Conservation (phyloP, 2,888 invertebrate species). For the Tuta absoluta region DNA sequence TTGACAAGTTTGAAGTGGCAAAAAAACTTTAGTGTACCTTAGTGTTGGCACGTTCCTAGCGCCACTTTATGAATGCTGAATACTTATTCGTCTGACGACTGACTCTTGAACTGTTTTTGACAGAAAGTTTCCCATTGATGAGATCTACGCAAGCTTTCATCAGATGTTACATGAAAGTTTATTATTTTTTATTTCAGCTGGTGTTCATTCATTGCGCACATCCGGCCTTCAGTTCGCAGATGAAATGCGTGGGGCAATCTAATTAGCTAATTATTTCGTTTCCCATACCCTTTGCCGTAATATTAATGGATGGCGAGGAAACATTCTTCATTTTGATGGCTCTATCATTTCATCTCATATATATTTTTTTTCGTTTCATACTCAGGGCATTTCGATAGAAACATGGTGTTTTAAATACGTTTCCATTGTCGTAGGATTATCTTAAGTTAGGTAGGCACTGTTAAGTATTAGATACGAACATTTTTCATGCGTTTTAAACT, state of each 20-base stretch:
- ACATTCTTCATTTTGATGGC: conserved; percentile 8
- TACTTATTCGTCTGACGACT: neutral
- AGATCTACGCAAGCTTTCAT: neutral
- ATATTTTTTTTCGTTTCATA: too few relatives aligned
- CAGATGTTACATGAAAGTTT: neutral
- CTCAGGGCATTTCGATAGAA: too few relatives aligned
- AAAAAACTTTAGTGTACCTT: too few relatives aligned
- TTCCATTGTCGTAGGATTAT: too few relatives aligned
- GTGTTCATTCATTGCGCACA: conserved; percentile 65
- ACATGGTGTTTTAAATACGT: too few relatives aligned
- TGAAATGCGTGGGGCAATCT: conserved; percentile 62
- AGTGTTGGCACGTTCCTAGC: neutral
- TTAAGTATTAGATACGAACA: too few relatives aligned
- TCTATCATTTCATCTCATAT: neutral
- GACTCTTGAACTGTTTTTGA: neutral
- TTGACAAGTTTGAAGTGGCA: conserved; percentile 7
- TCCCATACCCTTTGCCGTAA: conserved; percentile 48
- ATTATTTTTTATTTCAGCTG: conserved; percentile 44
- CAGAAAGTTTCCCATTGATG: neutral
- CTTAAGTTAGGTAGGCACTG: too few relatives aligned
- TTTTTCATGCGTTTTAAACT: too few relatives aligned
- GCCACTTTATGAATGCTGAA: neutral
- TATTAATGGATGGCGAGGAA: conserved; percentile 14
- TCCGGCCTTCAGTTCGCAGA: conserved; percentile 58
- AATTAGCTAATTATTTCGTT: conserved; percentile 61